Evolutionary conservation across 2,797 vertebrate genomes (phyloP).

Genomic region (Sebastes cheni): DNA sequence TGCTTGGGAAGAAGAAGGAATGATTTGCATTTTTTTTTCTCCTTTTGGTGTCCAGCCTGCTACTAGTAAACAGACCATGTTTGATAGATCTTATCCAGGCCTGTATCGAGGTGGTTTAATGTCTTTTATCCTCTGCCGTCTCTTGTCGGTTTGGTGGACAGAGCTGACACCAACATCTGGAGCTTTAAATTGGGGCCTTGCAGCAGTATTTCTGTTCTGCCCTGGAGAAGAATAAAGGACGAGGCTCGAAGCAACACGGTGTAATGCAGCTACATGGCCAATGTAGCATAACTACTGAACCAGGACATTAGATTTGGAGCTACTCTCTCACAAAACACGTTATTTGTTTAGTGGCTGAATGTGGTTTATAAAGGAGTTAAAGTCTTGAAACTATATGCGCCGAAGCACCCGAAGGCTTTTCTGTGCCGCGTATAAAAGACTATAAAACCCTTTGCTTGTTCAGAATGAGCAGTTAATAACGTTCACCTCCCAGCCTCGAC

Average conservation of each 20-base stretch:
- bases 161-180: constrained; percentile 35
- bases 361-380: constrained; percentile 41
- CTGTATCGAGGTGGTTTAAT: constrained; percentile 40
- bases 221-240: not conserved
- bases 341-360: constrained; percentile 29
- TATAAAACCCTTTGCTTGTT: constrained; percentile 23
- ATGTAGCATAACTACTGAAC: constrained; percentile 55
- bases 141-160: constrained; percentile 31
- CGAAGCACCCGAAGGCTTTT: constrained; percentile 22
- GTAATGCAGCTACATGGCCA: constrained; percentile 46
- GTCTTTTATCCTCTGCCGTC: constrained; percentile 31
- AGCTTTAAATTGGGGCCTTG: constrained; percentile 29
- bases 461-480: constrained; percentile 30
- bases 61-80: constrained; percentile 9
- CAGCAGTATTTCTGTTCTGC: constrained; percentile 26
- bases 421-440: constrained; percentile 14
- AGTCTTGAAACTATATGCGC: constrained; percentile 12
- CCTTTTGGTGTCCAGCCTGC: constrained; percentile 18
- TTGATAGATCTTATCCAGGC: constrained; percentile 29
- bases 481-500: constrained; percentile 9
- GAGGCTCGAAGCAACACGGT: constrained; percentile 7
- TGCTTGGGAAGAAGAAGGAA: not conserved
- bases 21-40: constrained; percentile 12
- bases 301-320: constrained; percentile 56
- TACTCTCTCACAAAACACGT: constrained; percentile 39